Evolutionary conservation across 2,888 invertebrate species (phyloP).

Genomic region (Ramazzottius varieornatus): DNA sequence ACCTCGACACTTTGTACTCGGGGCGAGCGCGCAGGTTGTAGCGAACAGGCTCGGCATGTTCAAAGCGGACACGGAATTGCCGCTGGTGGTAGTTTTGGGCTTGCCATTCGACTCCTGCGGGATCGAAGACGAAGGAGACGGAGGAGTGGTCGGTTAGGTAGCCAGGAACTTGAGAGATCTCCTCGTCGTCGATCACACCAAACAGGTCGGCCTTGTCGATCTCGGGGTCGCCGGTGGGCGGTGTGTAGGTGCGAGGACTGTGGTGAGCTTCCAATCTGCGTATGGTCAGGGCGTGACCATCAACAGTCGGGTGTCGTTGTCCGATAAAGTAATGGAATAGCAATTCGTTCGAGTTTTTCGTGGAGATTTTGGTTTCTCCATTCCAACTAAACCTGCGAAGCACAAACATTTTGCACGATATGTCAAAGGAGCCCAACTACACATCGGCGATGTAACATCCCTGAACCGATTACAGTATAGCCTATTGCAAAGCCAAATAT

Average conservation of each 20-base stretch:
- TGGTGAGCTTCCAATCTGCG: background rate
- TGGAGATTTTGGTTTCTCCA: background rate
- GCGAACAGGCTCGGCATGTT: background rate
- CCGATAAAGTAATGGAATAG: background rate
- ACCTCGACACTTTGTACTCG: background rate
- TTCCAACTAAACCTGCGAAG: background rate
- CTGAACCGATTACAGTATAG: no score
- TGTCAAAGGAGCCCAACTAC: no score
- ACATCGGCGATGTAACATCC: no score
- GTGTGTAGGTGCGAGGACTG: background rate
- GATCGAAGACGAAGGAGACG: background rate
- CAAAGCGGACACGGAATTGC: background rate
- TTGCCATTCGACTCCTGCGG: background rate
- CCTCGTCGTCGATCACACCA: background rate
- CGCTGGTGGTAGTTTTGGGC: conserved; percentile 1
- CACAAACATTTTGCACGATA: background rate
- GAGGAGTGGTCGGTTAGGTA: background rate
- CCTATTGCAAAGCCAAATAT: no score
- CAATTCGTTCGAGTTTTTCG: background rate
- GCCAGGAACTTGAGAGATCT: background rate
- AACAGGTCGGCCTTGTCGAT: background rate
- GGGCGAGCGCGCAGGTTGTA: background rate
- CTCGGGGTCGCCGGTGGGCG: background rate
- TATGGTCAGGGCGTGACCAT: background rate
- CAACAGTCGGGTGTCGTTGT: background rate